phyloP scores from a whole-genome alignment of 92 coral and sea anemone genomes.

The Anthopleura xanthogrammica region DNA sequence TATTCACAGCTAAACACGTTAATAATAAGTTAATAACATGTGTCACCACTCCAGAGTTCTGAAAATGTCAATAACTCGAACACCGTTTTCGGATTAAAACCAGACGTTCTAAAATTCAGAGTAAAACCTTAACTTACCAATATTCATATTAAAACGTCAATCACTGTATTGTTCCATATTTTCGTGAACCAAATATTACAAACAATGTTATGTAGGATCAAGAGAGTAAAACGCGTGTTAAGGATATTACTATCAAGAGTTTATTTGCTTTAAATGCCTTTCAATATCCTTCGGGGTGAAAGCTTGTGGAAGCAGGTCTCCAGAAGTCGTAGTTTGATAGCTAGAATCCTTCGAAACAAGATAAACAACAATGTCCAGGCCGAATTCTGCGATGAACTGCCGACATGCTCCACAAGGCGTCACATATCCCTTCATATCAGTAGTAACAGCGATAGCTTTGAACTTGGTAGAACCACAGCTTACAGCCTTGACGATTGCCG shows the following conservation, averaged over 20 bases:
- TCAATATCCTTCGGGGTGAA: conserved; percentile 73
- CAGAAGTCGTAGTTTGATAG: conserved; percentile 58
- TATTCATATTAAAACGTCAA: too few species aligned
- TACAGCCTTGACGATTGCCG: conserved; percentile 96
- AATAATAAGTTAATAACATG: too few species aligned
- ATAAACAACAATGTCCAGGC: conserved; percentile 85
- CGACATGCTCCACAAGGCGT: conserved; percentile 97
- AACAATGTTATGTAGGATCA: too few species aligned
- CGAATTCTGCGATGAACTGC: conserved; percentile 93
- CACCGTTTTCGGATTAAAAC: too few species aligned
- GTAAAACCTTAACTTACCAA: too few species aligned
- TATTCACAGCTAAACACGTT: too few species aligned
- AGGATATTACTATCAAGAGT: conserved; percentile 6
- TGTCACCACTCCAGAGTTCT: too few species aligned
- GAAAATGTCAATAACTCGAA: too few species aligned
- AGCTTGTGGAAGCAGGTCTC: conserved; percentile 73
- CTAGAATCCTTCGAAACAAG: conserved; percentile 71
- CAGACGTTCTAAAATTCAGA: too few species aligned
- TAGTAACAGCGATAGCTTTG: conserved; percentile 81
- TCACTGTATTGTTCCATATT: too few species aligned
- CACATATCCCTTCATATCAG: conserved; percentile 70
- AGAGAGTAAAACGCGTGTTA: not conserved
- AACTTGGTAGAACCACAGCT: conserved; percentile 84
- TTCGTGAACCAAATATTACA: too few species aligned
- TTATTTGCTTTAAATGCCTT: conserved; percentile 15